Conservation (phyloP, 1,140 invertebrate species). For the Drosophila tristis region DNA sequence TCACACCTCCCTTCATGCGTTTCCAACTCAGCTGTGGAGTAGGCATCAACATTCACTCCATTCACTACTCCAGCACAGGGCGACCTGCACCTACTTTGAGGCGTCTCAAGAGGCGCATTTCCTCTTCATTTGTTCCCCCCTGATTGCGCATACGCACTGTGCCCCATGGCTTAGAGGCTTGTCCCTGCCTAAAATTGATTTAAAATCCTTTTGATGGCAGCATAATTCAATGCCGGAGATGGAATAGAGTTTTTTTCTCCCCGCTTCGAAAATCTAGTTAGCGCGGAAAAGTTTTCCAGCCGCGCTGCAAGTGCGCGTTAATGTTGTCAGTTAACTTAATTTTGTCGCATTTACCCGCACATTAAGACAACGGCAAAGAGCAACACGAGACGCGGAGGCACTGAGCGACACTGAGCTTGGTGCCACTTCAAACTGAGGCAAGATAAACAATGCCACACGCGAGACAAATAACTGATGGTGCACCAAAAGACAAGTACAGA, state of each 20-base stretch:
- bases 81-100: too few relatives aligned
- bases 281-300: slow-evolving; percentile 38
- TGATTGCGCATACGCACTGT: too few relatives aligned
- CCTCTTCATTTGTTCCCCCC: too few relatives aligned
- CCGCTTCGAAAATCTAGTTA: slow-evolving; percentile 17
- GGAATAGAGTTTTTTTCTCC: neutral
- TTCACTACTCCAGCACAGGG: too few relatives aligned
- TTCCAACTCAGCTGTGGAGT: too few relatives aligned
- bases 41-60: too few relatives aligned
- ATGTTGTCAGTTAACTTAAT: slow-evolving; percentile 81
- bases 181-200: slow-evolving; percentile 22
- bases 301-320: slow-evolving; percentile 60
- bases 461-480: slow-evolving; percentile 78
- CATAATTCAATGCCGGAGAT: slow-evolving; percentile 26
- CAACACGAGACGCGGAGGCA: slow-evolving; percentile 23
- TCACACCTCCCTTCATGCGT: neutral
- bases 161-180: too few relatives aligned
- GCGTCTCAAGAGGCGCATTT: too few relatives aligned
- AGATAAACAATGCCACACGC: slow-evolving; percentile 72
- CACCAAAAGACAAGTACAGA: slow-evolving; percentile 10
- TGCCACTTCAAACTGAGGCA: slow-evolving; percentile 25
- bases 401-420: slow-evolving; percentile 8
- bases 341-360: slow-evolving; percentile 81
- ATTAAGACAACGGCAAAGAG: slow-evolving; percentile 63
- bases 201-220: slow-evolving; percentile 45